Conservation (phyloP, 2,888 invertebrate species). For the Erebia epiphron region DNA sequence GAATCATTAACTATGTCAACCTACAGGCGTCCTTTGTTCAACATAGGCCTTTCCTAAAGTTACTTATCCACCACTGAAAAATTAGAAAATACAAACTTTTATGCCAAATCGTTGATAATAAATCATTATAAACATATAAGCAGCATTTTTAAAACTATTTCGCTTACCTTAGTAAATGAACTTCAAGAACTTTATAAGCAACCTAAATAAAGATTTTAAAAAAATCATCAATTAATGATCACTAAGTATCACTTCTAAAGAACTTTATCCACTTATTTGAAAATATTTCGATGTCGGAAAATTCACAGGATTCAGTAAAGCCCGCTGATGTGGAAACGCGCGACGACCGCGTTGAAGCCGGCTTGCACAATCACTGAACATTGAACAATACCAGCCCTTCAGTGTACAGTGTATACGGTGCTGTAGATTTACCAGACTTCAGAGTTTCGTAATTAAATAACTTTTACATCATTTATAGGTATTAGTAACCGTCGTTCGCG, state of each 20-base stretch:
- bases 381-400: conserved; percentile 50
- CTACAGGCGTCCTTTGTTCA: too few relatives aligned
- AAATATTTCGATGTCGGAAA: conserved; percentile 20
- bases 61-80: too few relatives aligned
- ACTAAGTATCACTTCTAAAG: conserved; percentile 19
- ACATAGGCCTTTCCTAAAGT: too few relatives aligned
- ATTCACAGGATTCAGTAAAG: conserved; percentile 15
- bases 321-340: conserved; percentile 22
- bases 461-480: background rate
- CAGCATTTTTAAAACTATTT: background rate
- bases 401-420: conserved; percentile 41
- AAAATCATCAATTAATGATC: background rate
- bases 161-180: conserved; percentile 25
- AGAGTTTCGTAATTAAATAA: conserved; percentile 20
- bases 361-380: conserved; percentile 58
- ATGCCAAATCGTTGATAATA: background rate
- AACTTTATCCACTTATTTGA: conserved; percentile 23
- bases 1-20: too few relatives aligned
- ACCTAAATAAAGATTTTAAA: background rate
- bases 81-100: too few relatives aligned
- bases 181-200: conserved; percentile 7
- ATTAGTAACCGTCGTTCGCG: background rate
- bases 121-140: background rate
- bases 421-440: conserved; percentile 12
- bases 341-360: conserved; percentile 52